Conservation (phyloP, 2,888 invertebrate species). For the Odontomyia ornata region DNA sequence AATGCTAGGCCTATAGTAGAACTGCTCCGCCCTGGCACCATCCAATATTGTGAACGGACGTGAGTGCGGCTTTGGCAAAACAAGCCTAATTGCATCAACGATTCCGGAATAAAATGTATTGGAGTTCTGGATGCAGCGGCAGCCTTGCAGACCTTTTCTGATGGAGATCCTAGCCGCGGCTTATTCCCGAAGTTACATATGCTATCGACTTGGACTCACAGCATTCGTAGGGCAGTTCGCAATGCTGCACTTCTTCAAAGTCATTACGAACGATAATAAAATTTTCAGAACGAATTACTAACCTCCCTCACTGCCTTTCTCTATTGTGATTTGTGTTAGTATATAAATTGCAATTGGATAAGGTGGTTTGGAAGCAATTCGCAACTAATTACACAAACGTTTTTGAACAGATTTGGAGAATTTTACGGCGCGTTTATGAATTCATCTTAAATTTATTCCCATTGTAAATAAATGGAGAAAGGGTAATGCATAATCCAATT, state of each 20-base stretch:
- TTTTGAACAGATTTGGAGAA: no score
- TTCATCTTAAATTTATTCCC: no score
- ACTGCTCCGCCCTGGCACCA: conserved; percentile 16
- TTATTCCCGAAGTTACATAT: neutral
- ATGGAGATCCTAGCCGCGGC: neutral
- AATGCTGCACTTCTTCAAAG: conserved; percentile 43
- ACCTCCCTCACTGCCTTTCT: conserved; percentile 43
- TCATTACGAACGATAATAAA: conserved; percentile 44
- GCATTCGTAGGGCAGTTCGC: neutral
- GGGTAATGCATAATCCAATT: neutral
- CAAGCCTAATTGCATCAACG: conserved; percentile 40
- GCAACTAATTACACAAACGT: no score
- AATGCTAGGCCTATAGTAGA: conserved; percentile 26
- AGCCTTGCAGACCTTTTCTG: neutral
- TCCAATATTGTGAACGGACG: neutral
- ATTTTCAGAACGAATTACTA: conserved; percentile 39
- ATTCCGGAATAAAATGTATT: conserved; percentile 34
- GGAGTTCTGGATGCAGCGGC: neutral
- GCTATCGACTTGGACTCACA: no score
- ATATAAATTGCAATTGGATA: neutral
- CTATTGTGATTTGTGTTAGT: conserved; percentile 14
- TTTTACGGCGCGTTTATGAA: no score
- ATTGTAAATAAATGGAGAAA: no score
- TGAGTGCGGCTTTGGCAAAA: conserved; percentile 8
- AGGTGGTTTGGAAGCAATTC: no score